Evolutionary conservation across 2,113 vertebrate species (phyloP).

Genomic region (Aphyosemion australe): DNA sequence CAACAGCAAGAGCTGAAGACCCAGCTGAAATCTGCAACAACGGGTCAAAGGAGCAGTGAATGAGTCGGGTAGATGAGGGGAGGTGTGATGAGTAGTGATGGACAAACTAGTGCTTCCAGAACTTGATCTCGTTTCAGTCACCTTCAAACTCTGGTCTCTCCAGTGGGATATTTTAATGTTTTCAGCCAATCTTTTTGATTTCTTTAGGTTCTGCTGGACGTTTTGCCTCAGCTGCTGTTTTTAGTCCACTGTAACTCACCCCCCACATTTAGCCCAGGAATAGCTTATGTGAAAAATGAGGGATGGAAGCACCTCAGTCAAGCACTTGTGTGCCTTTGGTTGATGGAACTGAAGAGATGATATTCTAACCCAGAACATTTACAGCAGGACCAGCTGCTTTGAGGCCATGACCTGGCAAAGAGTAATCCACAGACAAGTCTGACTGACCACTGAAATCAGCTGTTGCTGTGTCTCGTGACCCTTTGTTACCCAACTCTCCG

Average conservation of each 20-base stretch:
- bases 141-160: neutral
- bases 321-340: slow-evolving; percentile 47
- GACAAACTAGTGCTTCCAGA: slow-evolving; percentile 13
- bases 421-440: neutral
- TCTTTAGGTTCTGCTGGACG: neutral
- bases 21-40: slow-evolving; percentile 12
- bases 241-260: slow-evolving; percentile 19
- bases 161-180: too few relatives aligned
- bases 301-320: slow-evolving; percentile 28
- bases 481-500: slow-evolving; percentile 29
- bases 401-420: neutral
- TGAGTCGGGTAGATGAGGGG: slow-evolving; percentile 1
- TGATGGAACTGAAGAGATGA: slow-evolving; percentile 29
- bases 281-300: slow-evolving; percentile 36
- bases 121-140: neutral
- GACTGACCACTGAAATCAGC: slow-evolving; percentile 4
- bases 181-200: neutral
- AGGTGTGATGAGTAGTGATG: slow-evolving; percentile 6
- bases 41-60: slow-evolving; percentile 19
- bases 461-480: slow-evolving; percentile 9
- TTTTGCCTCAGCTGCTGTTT: slow-evolving; percentile 13
- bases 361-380: neutral
- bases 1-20: slow-evolving; percentile 18
- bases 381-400: neutral
- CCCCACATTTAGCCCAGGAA: slow-evolving; percentile 4